phyloP scores from a whole-genome alignment of 2,888 invertebrate genomes.

The Phrixothrix hirtus region DNA sequence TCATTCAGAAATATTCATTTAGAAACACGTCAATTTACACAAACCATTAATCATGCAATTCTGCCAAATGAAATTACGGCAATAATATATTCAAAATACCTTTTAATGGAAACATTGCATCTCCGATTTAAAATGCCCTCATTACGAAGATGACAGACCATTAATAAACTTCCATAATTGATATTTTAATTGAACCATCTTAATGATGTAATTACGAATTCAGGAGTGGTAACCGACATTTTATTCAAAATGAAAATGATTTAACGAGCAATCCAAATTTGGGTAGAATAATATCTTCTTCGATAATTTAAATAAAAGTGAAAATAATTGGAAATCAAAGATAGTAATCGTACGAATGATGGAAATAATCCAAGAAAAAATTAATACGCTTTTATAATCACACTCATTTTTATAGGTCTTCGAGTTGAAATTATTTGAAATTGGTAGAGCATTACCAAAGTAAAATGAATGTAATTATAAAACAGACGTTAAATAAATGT shows the following conservation, averaged over 20 bases:
- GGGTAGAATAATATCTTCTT: constrained; percentile 3
- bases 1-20: constrained; percentile 39
- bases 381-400: no score
- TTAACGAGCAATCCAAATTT: constrained; percentile 16
- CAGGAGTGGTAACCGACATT: constrained; percentile 24
- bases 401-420: no score
- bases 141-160: constrained; percentile 39
- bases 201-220: constrained; percentile 36
- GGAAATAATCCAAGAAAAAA: no score
- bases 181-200: constrained; percentile 43
- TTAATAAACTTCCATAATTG: constrained; percentile 42
- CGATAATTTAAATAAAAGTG: constrained; percentile 8
- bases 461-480: constrained; percentile 25
- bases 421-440: no score
- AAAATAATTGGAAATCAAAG: constrained; percentile 21
- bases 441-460: background rate
- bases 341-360: constrained; percentile 10
- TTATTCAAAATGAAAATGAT: constrained; percentile 18
- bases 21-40: constrained; percentile 38
- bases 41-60: constrained; percentile 40
- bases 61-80: constrained; percentile 36
- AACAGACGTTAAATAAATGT: constrained; percentile 21
- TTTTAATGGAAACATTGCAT: constrained; percentile 38
- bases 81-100: constrained; percentile 40
- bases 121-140: constrained; percentile 36